phyloP scores from a whole-genome alignment of 2,113 vertebrate species.

The Podocnemis expansa region DNA sequence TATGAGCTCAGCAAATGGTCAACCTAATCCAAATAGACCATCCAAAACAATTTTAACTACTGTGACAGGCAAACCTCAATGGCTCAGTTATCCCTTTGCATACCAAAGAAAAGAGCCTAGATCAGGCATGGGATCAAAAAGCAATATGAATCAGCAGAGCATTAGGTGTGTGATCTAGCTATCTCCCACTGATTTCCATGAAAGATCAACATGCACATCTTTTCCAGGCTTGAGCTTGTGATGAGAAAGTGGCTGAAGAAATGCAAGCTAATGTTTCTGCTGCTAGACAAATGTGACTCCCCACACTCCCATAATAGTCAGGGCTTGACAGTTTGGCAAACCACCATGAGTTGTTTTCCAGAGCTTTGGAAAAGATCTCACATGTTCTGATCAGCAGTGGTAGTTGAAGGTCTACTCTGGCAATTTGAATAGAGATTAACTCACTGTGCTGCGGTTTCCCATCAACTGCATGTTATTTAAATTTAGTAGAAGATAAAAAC shows the following conservation, averaged over 20 bases:
- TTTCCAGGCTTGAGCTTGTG: background rate
- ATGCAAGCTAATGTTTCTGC: background rate
- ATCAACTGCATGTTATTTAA: slow-evolving; percentile 12
- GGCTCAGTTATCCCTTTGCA: background rate
- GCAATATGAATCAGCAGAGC: background rate
- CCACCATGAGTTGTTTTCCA: background rate
- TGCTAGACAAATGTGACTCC: background rate
- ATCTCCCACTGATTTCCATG: background rate
- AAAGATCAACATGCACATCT: rapidly evolving
- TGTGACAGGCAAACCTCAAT: slow-evolving; percentile 11
- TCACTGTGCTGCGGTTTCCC: background rate
- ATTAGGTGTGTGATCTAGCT: background rate
- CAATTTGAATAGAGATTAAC: background rate
- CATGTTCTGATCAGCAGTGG: background rate
- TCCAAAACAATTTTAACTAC: slow-evolving; percentile 23
- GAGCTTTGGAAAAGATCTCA: background rate
- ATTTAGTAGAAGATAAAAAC: background rate
- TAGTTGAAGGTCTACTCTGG: rapidly evolving
- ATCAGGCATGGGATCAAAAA: slow-evolving; percentile 13
- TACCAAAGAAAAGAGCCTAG: background rate
- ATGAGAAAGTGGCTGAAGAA: background rate
- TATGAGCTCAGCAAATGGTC: slow-evolving; percentile 52
- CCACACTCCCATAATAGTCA: background rate
- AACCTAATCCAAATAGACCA: slow-evolving; percentile 69
- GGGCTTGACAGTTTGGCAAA: background rate